Evolutionary conservation across 2,113 vertebrate genomes (phyloP), one percentile per base, ranked within the genome.

Genomic region (Ivindomyrus marchei): DNA sequence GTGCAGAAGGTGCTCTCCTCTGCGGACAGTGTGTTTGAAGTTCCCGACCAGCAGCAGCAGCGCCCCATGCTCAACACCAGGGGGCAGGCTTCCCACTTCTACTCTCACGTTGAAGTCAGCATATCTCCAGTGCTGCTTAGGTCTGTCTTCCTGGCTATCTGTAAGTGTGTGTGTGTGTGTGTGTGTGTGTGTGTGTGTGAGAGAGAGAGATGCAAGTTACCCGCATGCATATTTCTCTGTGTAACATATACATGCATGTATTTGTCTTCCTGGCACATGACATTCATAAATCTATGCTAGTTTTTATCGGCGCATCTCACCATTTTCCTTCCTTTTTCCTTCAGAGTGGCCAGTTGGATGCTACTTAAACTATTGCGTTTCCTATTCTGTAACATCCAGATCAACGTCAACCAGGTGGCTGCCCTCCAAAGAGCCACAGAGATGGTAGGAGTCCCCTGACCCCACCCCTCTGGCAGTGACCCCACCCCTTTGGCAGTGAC

Each of bases 361-460:
- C 91, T 94, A 92, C 90, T 96, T 93, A 96, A 95, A 94, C 87
- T 94, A 70, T 92, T 96, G 89, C 19, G 92, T 4, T 91, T 91
- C 17, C 31, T 94, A 31, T 96, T 96, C 92, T 93, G 91, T 89
- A 94, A 92, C 17, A 91, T 96, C 74, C 94, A 96, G 91, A 92
- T 96, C 56, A 96, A 96, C 92, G 94, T 95, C 89, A 94, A 92
- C 93, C 95, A 96, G 91, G 85, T 96, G 89, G 45, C 89, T 1
- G 92, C 93, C 88, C 91, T 96, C 88, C 94, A 93, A 90, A 93
- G 31, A 84, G 94, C 93, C 50, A 92, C 94, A 53, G 90, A 94
- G 92, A 93, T 94, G 95, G 96, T 96, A 92, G 13, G 50, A 21
- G 13, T 31, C 1, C 85, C 50, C 85, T 90, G 77, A 24, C 77